Conservation (phyloP, 2,113 vertebrate genomes). For the Raja brachyura region DNA sequence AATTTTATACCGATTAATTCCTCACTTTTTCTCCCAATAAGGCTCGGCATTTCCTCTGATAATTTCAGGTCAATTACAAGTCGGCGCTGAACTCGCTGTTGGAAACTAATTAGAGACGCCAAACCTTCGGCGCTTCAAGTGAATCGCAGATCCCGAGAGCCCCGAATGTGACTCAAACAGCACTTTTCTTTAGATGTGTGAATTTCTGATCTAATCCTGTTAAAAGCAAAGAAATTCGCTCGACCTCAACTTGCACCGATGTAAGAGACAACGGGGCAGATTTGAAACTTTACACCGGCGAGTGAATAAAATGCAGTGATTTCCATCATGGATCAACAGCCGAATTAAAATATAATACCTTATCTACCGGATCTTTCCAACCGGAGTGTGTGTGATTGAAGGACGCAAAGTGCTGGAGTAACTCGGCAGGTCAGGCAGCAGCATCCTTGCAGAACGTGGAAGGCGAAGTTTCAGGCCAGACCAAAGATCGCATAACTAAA, state of each 20-base stretch:
- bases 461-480: too few relatives aligned
- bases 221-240: neutral
- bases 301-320: neutral
- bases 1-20: neutral
- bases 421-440: too few relatives aligned
- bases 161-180: neutral
- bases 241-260: neutral
- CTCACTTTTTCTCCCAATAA: neutral
- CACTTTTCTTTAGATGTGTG: neutral
- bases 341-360: neutral
- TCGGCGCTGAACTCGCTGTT: neutral
- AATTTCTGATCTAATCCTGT: constrained; percentile 13
- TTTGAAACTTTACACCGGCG: neutral
- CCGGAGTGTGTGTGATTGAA: neutral
- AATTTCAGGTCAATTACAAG: neutral
- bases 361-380: neutral
- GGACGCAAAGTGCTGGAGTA: too few relatives aligned
- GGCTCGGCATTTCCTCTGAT: neutral
- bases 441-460: too few relatives aligned
- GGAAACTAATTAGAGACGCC: neutral
- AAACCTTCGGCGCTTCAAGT: neutral
- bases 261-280: neutral
- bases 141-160: neutral
- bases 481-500: too few relatives aligned
- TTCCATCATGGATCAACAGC: neutral